Evolutionary conservation across 2,888 invertebrate genomes (phyloP), one percentile per base, ranked within the genome.

Genomic region (Oscheius myriophilus): DNA sequence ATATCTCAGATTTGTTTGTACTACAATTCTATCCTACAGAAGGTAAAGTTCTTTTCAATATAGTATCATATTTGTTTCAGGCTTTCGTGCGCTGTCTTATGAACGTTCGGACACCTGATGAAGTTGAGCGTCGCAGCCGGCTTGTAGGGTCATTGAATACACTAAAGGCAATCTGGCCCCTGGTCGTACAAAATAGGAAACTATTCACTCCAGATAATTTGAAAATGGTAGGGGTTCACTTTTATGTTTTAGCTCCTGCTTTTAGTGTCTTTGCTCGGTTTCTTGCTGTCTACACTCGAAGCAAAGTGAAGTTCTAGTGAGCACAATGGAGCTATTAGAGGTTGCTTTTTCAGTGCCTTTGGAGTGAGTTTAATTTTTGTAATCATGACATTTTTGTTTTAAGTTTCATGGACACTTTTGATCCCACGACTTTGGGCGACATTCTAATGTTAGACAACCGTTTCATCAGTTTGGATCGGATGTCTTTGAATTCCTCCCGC

Each of bases 121-220:
- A 65, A 12, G 33, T 39, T 16, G 65, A 65, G 26, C 42, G 26
- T 45, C 54, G 46, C 42, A 65, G 55, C 33, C 54, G 65, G 6
- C 26, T 65, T 7, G 65, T 65, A 18, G 65, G 65, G 9, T 65
- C 65, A 2, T 39, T 65, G 9, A 65, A 65, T 33, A 67, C 52
- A 11, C 26, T 67, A 14, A 67, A 67, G 26, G 23, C 39, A 11
- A 41, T 67, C 23, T 67, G 65, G 65, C 45, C 55, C 23, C 21
- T 43, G 43, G 25, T 54, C 25, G 41, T 41, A 4, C 43, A 65
- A n/a, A 39, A 26, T n/a, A 23, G n/a, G 18, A 45, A 43, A n/a
- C 9, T n/a, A 2, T 55, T 65, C 43, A 42, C 54, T n/a, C 54
- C 25, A 42, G 65, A 65, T 11, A 65, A 43, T 53, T 21, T 65